Evolutionary conservation across 92 coral and sea anemone species (phyloP).

Genomic region (Virgularia gustaviana): DNA sequence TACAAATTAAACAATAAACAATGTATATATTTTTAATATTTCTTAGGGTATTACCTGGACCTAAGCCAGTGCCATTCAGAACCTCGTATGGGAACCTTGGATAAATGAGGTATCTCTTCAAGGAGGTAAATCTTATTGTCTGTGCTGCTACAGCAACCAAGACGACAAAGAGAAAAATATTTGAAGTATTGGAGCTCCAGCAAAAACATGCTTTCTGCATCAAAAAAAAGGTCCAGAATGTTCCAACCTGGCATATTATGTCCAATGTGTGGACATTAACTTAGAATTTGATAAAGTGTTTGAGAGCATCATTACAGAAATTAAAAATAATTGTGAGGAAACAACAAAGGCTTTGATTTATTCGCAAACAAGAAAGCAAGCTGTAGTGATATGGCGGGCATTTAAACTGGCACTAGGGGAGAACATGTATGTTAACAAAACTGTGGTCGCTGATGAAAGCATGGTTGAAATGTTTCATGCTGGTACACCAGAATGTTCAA

Average conservation of each 20-base stretch:
- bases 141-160: too few relatives aligned
- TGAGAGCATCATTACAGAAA: conserved; percentile 41
- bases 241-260: conserved; percentile 43
- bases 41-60: conserved; percentile 9
- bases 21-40: too few relatives aligned
- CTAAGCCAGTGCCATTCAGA: conserved; percentile 45
- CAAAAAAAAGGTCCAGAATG: conserved; percentile 54
- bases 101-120: conserved; percentile 47
- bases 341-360: conserved; percentile 47
- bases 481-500: too few relatives aligned
- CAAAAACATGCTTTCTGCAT: conserved; percentile 28
- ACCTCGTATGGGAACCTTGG: conserved; percentile 63
- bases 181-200: conserved; percentile 45
- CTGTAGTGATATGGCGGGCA: too few relatives aligned
- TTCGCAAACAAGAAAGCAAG: conserved; percentile 53
- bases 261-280: conserved; percentile 52
- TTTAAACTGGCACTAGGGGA: background rate
- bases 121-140: conserved; percentile 43
- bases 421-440: background rate
- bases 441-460: too few relatives aligned
- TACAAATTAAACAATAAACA: too few relatives aligned
- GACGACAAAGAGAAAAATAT: conserved; percentile 54
- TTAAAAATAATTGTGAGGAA: conserved; percentile 10
- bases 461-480: too few relatives aligned
- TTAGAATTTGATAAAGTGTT: conserved; percentile 42